phyloP scores from a whole-genome alignment of 2,113 vertebrate species.

The Natator depressus region DNA sequence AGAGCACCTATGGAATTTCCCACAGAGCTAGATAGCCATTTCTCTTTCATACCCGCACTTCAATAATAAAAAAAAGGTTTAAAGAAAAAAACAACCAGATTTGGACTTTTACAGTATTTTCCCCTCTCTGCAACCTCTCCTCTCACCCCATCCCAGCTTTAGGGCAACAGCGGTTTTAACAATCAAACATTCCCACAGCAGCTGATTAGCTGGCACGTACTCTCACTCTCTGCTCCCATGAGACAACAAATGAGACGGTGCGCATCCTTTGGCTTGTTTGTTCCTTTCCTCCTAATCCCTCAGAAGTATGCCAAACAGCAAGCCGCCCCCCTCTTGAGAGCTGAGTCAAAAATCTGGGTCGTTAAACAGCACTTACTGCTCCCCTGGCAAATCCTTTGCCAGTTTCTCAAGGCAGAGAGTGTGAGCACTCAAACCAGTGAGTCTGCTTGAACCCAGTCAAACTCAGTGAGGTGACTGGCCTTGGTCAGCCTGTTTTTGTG shows the following conservation, averaged over 20 bases:
- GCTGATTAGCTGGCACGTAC: background rate
- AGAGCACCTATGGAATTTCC: background rate
- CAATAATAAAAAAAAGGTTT: background rate
- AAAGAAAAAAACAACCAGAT: background rate
- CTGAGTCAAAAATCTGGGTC: accelerated
- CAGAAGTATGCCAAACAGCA: background rate
- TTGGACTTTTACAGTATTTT: background rate
- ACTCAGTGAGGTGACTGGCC: background rate
- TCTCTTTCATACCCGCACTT: background rate
- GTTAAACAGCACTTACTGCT: background rate
- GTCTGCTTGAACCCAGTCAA: accelerated
- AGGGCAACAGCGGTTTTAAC: background rate
- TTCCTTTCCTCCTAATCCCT: background rate
- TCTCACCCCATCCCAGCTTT: background rate
- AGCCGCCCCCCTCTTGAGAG: background rate
- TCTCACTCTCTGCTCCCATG: background rate
- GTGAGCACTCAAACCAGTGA: accelerated
- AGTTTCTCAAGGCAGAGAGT: background rate
- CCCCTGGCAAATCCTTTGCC: background rate
- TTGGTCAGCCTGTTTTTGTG: background rate
- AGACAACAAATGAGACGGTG: background rate
- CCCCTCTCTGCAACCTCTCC: background rate
- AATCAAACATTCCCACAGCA: slow-evolving; percentile 17
- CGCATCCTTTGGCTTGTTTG: background rate
- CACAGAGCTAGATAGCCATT: background rate